Base-by-base conservation (phyloP, 2,888 invertebrate genomes). In the Celastrina argiolus region DNA sequence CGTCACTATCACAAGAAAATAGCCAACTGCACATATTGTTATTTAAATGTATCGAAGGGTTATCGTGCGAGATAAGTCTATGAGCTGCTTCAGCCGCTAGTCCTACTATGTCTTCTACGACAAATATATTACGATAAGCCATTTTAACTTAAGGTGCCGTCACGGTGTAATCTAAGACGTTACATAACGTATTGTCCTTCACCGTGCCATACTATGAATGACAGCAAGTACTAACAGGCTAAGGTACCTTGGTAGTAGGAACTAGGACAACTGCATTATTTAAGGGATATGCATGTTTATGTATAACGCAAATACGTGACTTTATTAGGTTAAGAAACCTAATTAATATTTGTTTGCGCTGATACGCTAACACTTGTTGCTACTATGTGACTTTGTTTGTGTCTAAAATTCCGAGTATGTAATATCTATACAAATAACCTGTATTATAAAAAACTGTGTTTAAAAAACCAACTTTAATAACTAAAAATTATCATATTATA, bases 161-260 rank as follows among this genome's bases (percentile, higher is more conserved):
- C 61, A 39, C 36, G 4, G 14, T 61, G 61, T 61, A 61, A 61
- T 61, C 36, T 22, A 22, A 61, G 36, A 61, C 6, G 18, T 58
- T 58, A 31, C 31, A 58, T 58, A 58, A 58, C 61, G 61, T 39
- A 59, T 31, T 39, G 61, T 61, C 61, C 61, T 39, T 61, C 61
- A 14, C 61, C 18, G 39, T 36, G 18, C 7, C 36, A 61, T 39
- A 39, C 14, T 36, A 36, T 61, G 61, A 61, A 61, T 61, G 61
- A 61, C 61, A 39, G 45, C 31, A 31, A 28, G 28, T 31, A 31
- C 4, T 5, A 6, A 2, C 31, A 4, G 12, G 26, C 51, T 26
- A 8, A 8, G 16, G 18, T 18, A 26, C 22, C 51, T 41, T 2
- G 12, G 22, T 56, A 22, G 28, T 59, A 18, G 18, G 14, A 58